Evolutionary conservation across 2,888 invertebrate genomes (phyloP).

Genomic region (Coleophora flavipennella): DNA sequence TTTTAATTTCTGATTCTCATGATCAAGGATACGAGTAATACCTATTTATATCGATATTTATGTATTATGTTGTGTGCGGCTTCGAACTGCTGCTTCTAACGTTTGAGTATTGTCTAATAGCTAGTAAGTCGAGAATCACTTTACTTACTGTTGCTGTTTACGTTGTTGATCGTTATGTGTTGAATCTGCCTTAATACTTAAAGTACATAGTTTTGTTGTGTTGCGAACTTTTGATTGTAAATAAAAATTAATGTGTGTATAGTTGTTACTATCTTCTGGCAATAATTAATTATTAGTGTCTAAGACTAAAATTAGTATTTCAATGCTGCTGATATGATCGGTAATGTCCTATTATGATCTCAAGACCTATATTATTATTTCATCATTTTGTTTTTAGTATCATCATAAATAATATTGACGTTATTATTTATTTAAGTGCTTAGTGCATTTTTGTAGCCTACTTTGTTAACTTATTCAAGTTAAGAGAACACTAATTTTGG

Average conservation of each 20-base stretch:
- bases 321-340: constrained; percentile 31
- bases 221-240: constrained; percentile 5
- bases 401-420: constrained; percentile 12
- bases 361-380: constrained; percentile 20
- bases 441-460: neutral
- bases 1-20: too few species aligned
- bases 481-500: too few species aligned
- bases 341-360: constrained; percentile 37
- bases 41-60: too few species aligned
- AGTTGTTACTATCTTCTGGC: constrained; percentile 19
- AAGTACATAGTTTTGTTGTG: constrained; percentile 12
- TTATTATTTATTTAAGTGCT: constrained; percentile 5
- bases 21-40: too few species aligned
- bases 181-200: constrained; percentile 13
- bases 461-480: neutral
- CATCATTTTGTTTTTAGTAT: constrained; percentile 6
- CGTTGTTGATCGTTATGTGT: neutral
- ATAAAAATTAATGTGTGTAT: constrained; percentile 1
- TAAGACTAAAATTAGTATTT: constrained; percentile 24
- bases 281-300: constrained; percentile 24
- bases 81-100: too few species aligned
- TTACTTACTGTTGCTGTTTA: neutral
- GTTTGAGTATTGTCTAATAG: too few species aligned
- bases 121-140: too few species aligned
- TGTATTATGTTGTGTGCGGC: too few species aligned